Percentiles rank a stretch among this genome's conserved stretches.
These are phyloP conservation scores for Drosophila robusta DNA, from an alignment of 2,888 invertebrate genomes.

Conservation along the genomic window DNA sequence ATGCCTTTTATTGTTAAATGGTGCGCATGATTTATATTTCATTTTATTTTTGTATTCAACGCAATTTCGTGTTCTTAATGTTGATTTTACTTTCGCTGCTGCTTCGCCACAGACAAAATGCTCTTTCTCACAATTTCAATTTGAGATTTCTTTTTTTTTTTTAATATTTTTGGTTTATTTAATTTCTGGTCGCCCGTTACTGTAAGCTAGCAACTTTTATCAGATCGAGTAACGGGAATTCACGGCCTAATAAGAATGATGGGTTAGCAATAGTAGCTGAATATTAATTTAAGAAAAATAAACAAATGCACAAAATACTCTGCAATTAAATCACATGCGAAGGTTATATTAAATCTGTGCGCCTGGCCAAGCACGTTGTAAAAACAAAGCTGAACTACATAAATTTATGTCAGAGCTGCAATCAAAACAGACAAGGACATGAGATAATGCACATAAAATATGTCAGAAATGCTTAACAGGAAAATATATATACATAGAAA, in stretches of 20 bases:
- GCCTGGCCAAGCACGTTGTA: constrained; percentile 9
- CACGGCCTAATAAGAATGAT: too few species aligned
- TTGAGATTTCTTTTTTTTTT: background rate
- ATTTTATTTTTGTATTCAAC: constrained; percentile 58
- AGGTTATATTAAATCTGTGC: background rate
- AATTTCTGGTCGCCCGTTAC: too few species aligned
- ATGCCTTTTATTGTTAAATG: constrained; percentile 76
- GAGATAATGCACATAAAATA: constrained; percentile 74
- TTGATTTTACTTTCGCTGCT: constrained; percentile 17
- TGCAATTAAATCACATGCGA: constrained; percentile 40
- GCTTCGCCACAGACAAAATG: background rate
- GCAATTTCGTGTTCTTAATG: constrained; percentile 43
- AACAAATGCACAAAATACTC: constrained; percentile 17
- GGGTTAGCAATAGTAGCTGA: too few species aligned
- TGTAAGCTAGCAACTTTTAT: too few species aligned
- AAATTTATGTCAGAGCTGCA: constrained; percentile 56
- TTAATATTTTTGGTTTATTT: too few species aligned
- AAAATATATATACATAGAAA: background rate
- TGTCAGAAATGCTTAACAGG: constrained; percentile 58
- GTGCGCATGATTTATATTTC: constrained; percentile 81
- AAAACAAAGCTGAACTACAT: constrained; percentile 40
- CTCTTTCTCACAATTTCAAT: constrained; percentile 1
- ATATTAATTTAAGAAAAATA: background rate
- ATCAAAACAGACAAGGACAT: constrained; percentile 44
- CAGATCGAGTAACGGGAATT: too few species aligned